A percentile compares a stretch with the other conserved stretches of the same genome.
Evolutionary conservation across 2,888 invertebrate species (phyloP).

Genomic region (Macaria notata): DNA sequence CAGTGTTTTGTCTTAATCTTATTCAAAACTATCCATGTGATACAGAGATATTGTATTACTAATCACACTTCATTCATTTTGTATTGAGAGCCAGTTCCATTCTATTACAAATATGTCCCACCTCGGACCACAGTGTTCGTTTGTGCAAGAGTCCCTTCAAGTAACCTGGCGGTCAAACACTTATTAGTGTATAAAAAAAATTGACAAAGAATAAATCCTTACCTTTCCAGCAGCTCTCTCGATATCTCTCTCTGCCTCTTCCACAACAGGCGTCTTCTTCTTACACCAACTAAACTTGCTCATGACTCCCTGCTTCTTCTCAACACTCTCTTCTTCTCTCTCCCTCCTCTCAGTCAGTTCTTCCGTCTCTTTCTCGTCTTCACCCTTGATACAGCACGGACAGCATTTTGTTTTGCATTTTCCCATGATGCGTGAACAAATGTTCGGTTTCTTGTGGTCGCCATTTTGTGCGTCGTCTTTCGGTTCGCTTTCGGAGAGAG

Average conservation of each 20-base stretch:
- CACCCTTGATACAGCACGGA: slow-evolving; percentile 67
- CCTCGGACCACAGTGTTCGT: too few species aligned
- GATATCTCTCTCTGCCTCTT: slow-evolving; percentile 55
- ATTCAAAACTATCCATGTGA: too few species aligned
- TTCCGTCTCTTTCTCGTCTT: slow-evolving; percentile 50
- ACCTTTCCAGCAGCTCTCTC: slow-evolving; percentile 74
- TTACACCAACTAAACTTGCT: slow-evolving; percentile 64
- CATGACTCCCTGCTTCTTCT: slow-evolving; percentile 48
- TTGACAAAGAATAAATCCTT: too few species aligned
- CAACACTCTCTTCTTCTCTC: slow-evolving; percentile 24
- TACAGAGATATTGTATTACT: too few species aligned
- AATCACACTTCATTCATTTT: too few species aligned
- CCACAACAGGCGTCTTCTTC: slow-evolving; percentile 63
- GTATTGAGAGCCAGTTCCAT: too few species aligned
- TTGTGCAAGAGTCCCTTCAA: too few species aligned
- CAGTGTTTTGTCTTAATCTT: too few species aligned
- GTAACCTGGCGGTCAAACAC: too few species aligned
- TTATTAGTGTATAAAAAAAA: too few species aligned
- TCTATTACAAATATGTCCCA: too few species aligned
- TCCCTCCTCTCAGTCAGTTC: slow-evolving; percentile 35
- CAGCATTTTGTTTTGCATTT: slow-evolving; percentile 75
- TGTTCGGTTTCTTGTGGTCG: slow-evolving; percentile 54
- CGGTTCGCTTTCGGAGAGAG: slow-evolving; percentile 23
- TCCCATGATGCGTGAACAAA: slow-evolving; percentile 64
- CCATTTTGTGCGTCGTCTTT: slow-evolving; percentile 35